These are phyloP conservation scores for Drosophila ezoana DNA, from an alignment of 2,888 invertebrate species.

Conservation along the genomic window DNA sequence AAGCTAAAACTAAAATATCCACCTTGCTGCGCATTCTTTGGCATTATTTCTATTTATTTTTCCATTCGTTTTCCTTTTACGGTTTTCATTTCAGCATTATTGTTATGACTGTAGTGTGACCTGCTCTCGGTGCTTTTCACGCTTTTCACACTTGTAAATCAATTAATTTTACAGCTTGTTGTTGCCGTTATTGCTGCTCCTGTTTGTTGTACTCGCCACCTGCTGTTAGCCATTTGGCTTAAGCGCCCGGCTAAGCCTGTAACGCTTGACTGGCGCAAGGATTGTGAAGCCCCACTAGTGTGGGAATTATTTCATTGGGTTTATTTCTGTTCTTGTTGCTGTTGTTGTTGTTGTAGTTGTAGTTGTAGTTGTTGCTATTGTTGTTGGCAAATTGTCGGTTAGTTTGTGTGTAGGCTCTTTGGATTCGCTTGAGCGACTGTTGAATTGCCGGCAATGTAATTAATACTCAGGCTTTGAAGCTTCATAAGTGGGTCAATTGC, in stretches of 20 bases:
- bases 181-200: slow-evolving; percentile 27
- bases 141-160: slow-evolving; percentile 80
- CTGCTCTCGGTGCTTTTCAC: slow-evolving; percentile 52
- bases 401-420: slow-evolving; percentile 63
- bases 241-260: slow-evolving; percentile 69
- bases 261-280: slow-evolving; percentile 60
- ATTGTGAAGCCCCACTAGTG: slow-evolving; percentile 68
- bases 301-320: slow-evolving; percentile 52
- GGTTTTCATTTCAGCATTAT: slow-evolving; percentile 42
- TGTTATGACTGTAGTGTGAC: slow-evolving; percentile 46
- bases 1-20: slow-evolving; percentile 66
- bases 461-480: slow-evolving; percentile 60
- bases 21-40: slow-evolving; percentile 41
- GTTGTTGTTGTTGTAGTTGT: slow-evolving; percentile 18
- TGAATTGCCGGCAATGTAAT: slow-evolving; percentile 72
- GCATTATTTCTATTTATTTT: slow-evolving; percentile 27
- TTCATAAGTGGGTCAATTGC: slow-evolving; percentile 67
- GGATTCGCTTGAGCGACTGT: slow-evolving; percentile 70
- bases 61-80: slow-evolving; percentile 24
- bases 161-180: slow-evolving; percentile 74
- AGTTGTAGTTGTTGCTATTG: slow-evolving; percentile 37
- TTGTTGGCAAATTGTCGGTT: slow-evolving; percentile 69
- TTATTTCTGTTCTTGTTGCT: slow-evolving; percentile 27
- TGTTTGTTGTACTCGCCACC: slow-evolving; percentile 39
- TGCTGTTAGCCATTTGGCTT: slow-evolving; percentile 72